Percentiles rank a stretch among this genome's conserved stretches.
Evolutionary conservation across 2,888 invertebrate genomes (phyloP).

Genomic region (Fragum sueziense): DNA sequence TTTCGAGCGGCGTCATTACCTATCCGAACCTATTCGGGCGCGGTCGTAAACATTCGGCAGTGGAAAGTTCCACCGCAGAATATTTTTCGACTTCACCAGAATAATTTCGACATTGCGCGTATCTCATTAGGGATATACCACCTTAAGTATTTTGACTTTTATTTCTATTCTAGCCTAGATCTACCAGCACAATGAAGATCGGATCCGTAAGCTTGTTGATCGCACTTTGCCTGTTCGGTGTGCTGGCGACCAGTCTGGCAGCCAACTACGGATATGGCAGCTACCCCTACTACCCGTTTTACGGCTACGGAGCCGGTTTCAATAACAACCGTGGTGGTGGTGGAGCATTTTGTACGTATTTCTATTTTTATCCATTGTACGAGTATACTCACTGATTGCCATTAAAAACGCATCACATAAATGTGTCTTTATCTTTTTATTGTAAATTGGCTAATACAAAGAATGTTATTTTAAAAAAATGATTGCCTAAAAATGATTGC

Average conservation of each 20-base stretch:
- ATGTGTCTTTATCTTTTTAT: not conserved
- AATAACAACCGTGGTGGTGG: not conserved
- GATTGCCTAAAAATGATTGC: not conserved
- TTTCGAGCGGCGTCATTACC: too few species aligned
- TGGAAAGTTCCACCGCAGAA: too few species aligned
- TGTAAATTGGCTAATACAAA: not conserved
- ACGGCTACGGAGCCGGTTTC: not conserved
- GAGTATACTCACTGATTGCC: not conserved
- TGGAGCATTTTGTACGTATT: conserved; percentile 1
- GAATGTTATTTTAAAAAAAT: not conserved
- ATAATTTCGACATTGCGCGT: too few species aligned
- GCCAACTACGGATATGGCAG: not conserved
- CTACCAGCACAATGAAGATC: conserved; percentile 3
- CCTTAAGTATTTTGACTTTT: too few species aligned
- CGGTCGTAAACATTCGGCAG: too few species aligned
- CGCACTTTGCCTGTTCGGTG: not conserved
- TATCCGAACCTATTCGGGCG: too few species aligned
- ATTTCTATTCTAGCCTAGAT: too few species aligned
- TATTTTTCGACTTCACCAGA: too few species aligned
- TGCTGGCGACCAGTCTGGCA: not conserved
- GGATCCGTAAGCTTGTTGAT: not conserved
- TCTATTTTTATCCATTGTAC: not conserved
- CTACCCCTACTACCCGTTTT: not conserved
- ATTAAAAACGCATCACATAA: too few species aligned
- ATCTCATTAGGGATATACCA: too few species aligned